These are phyloP conservation scores for Notocelia uddmanniana DNA, from an alignment of 2,888 invertebrate genomes.

Conservation along the genomic window DNA sequence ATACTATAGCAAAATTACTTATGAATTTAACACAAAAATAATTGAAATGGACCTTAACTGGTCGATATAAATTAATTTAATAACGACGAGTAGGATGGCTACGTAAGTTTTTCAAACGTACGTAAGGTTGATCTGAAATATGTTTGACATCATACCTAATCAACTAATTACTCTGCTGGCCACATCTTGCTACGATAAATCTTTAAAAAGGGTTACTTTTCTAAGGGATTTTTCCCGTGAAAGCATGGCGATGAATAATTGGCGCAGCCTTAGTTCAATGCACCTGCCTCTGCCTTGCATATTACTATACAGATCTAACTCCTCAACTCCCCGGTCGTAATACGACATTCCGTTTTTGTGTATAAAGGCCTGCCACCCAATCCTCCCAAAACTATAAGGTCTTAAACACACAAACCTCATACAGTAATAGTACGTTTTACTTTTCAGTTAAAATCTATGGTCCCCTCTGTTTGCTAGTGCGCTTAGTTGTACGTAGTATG, in stretches of 20 bases:
- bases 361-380: background rate
- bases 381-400: background rate
- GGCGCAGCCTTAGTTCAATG: slow-evolving; percentile 47
- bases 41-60: too few species aligned
- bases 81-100: too few species aligned
- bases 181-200: slow-evolving; percentile 20
- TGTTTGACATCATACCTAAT: background rate
- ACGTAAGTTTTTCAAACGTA: too few species aligned
- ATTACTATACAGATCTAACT: slow-evolving; percentile 21
- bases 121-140: too few species aligned
- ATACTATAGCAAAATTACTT: too few species aligned
- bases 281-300: slow-evolving; percentile 30
- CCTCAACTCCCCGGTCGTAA: slow-evolving; percentile 3
- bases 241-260: slow-evolving; percentile 49
- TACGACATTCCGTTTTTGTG: slow-evolving; percentile 18
- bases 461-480: slow-evolving; percentile 42
- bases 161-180: too few species aligned
- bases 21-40: too few species aligned
- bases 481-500: slow-evolving; percentile 45
- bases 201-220: slow-evolving; percentile 33
- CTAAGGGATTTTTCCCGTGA: slow-evolving; percentile 39
- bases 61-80: too few species aligned
- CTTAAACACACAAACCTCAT: slow-evolving; percentile 15
- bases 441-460: slow-evolving; percentile 10
- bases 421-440: slow-evolving; percentile 28